phyloP scores from a whole-genome alignment of 2,113 vertebrate species.

The Gopherus evgoodei region DNA sequence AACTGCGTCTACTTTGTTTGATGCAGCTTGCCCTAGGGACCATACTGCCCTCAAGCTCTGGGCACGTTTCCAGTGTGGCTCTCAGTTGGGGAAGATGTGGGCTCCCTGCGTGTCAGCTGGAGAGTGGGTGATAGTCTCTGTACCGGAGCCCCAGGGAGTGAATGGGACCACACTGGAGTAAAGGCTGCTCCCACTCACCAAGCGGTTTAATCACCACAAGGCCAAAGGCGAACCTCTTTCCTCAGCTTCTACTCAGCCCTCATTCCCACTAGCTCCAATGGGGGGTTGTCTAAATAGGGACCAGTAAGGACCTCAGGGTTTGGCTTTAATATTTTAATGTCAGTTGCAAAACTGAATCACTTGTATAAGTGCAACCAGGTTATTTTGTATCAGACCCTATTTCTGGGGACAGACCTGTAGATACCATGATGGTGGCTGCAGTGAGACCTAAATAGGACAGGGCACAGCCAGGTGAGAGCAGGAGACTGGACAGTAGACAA shows the following conservation, averaged over 20 bases:
- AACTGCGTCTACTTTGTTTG: too few species aligned
- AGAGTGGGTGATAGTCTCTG: neutral
- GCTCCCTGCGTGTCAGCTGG: neutral
- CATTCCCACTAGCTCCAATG: neutral
- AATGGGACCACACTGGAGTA: neutral
- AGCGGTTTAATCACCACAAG: neutral
- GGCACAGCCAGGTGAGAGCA: neutral
- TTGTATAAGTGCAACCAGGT: neutral
- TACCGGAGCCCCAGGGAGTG: neutral
- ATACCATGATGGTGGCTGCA: too few species aligned
- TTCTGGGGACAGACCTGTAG: neutral
- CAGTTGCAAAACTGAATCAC: neutral
- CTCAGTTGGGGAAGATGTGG: neutral
- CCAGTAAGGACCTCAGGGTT: neutral
- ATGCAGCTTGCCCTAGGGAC: neutral
- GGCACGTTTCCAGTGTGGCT: neutral
- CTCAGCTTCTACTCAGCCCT: neutral
- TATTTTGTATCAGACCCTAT: neutral
- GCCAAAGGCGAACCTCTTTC: neutral
- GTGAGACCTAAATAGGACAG: neutral
- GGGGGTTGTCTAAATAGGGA: neutral
- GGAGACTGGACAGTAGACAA: neutral
- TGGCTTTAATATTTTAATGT: neutral
- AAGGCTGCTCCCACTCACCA: neutral
- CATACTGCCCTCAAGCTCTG: neutral